Evolutionary conservation across 2,888 invertebrate species (phyloP), one percentile per base, ranked within the genome.

Genomic region (Epinotia bilunana): DNA sequence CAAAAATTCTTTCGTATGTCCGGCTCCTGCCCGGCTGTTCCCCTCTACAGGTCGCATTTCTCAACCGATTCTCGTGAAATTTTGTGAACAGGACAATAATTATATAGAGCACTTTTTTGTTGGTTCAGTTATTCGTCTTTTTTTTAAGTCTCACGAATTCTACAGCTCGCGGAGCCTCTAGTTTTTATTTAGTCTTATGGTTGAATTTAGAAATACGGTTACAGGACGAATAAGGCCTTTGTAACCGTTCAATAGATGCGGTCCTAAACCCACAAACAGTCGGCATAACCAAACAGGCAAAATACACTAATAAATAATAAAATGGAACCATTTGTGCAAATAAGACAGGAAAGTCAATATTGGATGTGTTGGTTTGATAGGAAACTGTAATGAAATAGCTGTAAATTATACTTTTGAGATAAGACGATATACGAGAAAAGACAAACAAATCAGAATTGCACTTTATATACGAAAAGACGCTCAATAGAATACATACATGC

Each of bases 191-290:
- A 49, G 3, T 49, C 3, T 4, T 49, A 0, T 16, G 13, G 46
- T 49, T 49, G 13, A 49, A 16, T 49, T 49, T 12, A 49, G 49
- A 49, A 49, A 16, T 6, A 49, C 49, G 43, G 43, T 43, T 12
- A 43, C 43, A 43, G 43, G 12, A 12, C 11, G 5, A 49, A 49
- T 49, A 6, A 49, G 3, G 49, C 49, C 49, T 16, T 49, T 49
- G n/a, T 55, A 18, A 33, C 28, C 13, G 28, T 33, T 5, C 28
- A 53, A 57, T 57, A 16, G 57, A 68, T 57, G 57, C 57, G 55
- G 57, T 58, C 68, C 68, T 68, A 68, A 68, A 68, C 68, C 68
- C 39, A 68, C 68, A 68, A 68, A 57, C 67, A 65, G 20, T 49
- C 16, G 57, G 23, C 3, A 64, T 46, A 23, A 57, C 18, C 57